Percentiles rank a stretch among this genome's conserved stretches.
Conservation (phyloP, 2,113 vertebrate species). For the Rousettus leschenaultii region DNA sequence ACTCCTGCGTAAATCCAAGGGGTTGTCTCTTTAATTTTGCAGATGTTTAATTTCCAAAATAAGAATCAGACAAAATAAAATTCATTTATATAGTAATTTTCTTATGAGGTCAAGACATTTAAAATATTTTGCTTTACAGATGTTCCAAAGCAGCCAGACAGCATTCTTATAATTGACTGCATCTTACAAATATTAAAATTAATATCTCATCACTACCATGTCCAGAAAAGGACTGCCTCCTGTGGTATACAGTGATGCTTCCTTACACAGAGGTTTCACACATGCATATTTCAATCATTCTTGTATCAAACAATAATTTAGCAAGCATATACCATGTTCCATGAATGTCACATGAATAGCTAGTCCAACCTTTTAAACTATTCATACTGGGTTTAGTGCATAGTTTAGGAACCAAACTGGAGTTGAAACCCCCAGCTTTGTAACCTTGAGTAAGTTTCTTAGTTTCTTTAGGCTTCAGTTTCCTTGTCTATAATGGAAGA, state of each 20-base stretch:
- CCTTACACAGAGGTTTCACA: not conserved
- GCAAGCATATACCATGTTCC: not conserved
- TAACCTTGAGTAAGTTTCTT: not conserved
- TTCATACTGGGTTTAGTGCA: not conserved
- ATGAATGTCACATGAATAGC: not conserved
- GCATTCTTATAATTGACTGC: not conserved
- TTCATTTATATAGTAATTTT: not conserved
- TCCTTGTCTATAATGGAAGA: not conserved
- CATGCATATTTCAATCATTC: not conserved
- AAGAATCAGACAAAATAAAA: not conserved
- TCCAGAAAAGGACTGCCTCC: not conserved
- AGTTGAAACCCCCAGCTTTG: not conserved
- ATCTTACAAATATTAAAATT: slow-evolving; percentile 5
- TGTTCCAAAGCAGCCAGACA: not conserved
- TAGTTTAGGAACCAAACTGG: not conserved
- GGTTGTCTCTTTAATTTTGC: not conserved
- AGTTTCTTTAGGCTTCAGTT: not conserved
- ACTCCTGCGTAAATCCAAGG: not conserved
- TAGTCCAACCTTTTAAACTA: not conserved
- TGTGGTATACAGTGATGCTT: not conserved
- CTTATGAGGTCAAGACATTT: not conserved
- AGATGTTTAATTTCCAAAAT: not conserved
- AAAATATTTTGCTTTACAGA: not conserved
- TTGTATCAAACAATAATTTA: not conserved
- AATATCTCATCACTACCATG: not conserved